A percentile compares a stretch with the other conserved stretches of the same genome.
These are phyloP conservation scores for Montipora foliosa DNA, from an alignment of 64 coral and sea anemone species.

Conservation along the genomic window DNA sequence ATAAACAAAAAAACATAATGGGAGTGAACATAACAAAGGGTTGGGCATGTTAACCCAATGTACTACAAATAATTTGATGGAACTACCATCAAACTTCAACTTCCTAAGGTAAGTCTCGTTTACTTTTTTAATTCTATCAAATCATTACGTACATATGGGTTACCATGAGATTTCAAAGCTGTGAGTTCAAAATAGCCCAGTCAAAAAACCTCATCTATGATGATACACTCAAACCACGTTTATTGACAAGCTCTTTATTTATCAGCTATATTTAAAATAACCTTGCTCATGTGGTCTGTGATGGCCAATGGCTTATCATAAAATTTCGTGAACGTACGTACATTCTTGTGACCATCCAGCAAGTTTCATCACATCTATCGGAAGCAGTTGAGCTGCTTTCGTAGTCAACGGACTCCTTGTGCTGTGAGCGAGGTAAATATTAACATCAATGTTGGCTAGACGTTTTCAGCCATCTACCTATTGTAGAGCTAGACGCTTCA, in stretches of 20 bases:
- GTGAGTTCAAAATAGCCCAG: not conserved
- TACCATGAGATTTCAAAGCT: not conserved
- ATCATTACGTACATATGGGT: too few relatives aligned
- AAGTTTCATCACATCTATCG: too few relatives aligned
- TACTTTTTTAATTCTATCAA: too few relatives aligned
- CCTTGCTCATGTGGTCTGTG: slow-evolving; percentile 51
- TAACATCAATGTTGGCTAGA: not conserved
- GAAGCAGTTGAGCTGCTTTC: too few relatives aligned
- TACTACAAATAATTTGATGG: too few relatives aligned
- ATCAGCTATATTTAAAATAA: not conserved
- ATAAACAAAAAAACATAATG: too few relatives aligned
- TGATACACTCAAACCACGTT: not conserved
- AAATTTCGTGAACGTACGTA: too few relatives aligned
- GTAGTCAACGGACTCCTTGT: slow-evolving; percentile 28
- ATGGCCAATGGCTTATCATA: slow-evolving; percentile 30
- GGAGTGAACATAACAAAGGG: too few relatives aligned
- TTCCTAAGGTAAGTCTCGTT: too few relatives aligned
- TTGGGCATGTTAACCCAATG: too few relatives aligned
- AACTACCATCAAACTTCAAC: too few relatives aligned
- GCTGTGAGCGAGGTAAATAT: not conserved
- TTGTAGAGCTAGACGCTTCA: not conserved
- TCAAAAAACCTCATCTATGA: not conserved
- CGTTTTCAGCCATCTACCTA: slow-evolving; percentile 28
- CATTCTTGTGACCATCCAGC: too few relatives aligned
- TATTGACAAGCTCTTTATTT: slow-evolving; percentile 26